Base-by-base conservation (phyloP, 2,797 vertebrate species). In the Picus viridis region DNA sequence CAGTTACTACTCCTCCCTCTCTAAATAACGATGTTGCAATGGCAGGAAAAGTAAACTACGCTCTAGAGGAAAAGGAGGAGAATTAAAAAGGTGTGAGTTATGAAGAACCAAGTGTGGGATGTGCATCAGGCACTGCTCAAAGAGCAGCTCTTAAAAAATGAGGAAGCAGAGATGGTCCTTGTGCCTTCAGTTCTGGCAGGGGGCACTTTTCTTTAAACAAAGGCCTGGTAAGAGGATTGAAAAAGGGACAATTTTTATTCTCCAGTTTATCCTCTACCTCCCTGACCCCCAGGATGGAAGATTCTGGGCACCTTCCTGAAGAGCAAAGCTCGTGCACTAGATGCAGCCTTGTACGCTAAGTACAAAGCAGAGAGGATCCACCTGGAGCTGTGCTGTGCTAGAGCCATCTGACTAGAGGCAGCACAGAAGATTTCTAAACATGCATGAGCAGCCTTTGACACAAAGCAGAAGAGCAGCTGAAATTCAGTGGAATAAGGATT, bases 311-410 rank as follows among this genome's bases (percentile, higher is more conserved):
- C 13, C 53, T 56, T 23, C 12, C 30, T 24, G 24, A 7, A 24
- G 24, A 49, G 12, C 24, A 41, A n/a, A 78, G 5, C 56, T 83
- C 13, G 49, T 24, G 17, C 12, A 18, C 47, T 47, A 22, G 10
- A 22, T 75, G 20, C n/a, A 10, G 27, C 7, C 57, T 19, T 10
- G 6, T 32, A 0, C 8, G 15, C 6, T 12, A 20, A 64, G 18
- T 0, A 8, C 43, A 30, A 9, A 36, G 51, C 11, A 22, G 64
- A 56, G 34, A 68, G 30, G 32, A 69, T 62, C 54, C 5, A 2
- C 32, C 47, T 0, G 0, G 58, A 39, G 16, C 11, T 30, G 9
- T 0, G 0, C 3, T 36, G 22, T 41, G 30, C 47, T 62, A 17
- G 27, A 80, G 43, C 20, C 62, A 62, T 61, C 77, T 51, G 63